Evolutionary conservation across 2,797 vertebrate species (phyloP).

Genomic region (Microctenopoma stevenorrisi): DNA sequence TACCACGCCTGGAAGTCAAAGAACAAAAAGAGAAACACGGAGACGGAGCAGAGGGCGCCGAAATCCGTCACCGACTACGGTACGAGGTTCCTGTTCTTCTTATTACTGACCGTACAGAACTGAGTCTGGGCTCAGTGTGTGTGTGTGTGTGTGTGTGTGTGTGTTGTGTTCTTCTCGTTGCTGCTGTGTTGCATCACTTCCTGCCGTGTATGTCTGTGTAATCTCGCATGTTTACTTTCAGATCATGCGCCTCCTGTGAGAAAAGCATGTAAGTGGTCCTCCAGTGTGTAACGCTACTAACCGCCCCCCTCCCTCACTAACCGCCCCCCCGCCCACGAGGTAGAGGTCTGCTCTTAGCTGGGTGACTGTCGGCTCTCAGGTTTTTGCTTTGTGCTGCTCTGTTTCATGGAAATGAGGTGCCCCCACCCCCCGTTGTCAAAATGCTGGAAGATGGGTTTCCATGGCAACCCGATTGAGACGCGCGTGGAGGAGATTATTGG

Average conservation of each 20-base stretch:
- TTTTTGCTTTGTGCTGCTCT: slow-evolving; percentile 32
- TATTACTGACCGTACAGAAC: too few relatives aligned
- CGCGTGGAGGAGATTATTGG: slow-evolving; percentile 22
- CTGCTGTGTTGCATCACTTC: slow-evolving; percentile 43
- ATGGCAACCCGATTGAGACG: slow-evolving; percentile 32
- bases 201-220: slow-evolving; percentile 54
- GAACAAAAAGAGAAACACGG: slow-evolving; percentile 96
- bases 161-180: too few relatives aligned
- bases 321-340: not conserved
- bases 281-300: slow-evolving; percentile 70
- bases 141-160: too few relatives aligned
- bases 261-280: slow-evolving; percentile 90
- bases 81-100: too few relatives aligned
- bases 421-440: not conserved
- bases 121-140: too few relatives aligned
- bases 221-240: slow-evolving; percentile 90
- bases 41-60: slow-evolving; percentile 91
- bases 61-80: slow-evolving; percentile 96
- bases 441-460: slow-evolving; percentile 44
- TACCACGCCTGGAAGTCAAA: slow-evolving; percentile 99
- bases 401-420: slow-evolving; percentile 6
- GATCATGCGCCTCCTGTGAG: slow-evolving; percentile 88
- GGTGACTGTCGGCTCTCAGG: slow-evolving; percentile 8
- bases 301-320: slow-evolving; percentile 47
- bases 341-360: slow-evolving; percentile 21